Conservation (phyloP, 2,113 vertebrate genomes). For the Hyla sarda region DNA sequence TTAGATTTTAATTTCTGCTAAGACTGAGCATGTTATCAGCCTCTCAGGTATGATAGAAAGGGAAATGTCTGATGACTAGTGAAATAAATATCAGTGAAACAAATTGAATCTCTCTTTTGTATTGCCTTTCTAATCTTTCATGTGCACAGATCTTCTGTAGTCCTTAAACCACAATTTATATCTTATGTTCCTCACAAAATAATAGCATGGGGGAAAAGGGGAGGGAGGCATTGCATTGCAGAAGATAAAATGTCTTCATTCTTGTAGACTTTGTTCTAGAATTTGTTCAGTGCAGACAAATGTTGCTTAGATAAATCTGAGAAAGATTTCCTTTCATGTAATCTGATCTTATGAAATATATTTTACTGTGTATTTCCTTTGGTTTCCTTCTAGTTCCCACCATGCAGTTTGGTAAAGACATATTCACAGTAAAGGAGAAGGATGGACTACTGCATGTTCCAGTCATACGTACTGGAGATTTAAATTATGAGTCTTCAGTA, state of each 20-base stretch:
- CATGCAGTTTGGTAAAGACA: conserved; percentile 93
- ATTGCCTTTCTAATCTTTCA: no score
- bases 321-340: not conserved
- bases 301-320: not conserved
- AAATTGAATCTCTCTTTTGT: no score
- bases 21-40: no score
- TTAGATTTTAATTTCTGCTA: no score
- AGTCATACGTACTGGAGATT: conserved; percentile 84
- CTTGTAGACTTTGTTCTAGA: not conserved
- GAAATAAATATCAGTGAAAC: no score
- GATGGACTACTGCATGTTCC: conserved; percentile 82
- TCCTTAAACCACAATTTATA: not conserved
- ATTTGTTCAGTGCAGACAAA: not conserved
- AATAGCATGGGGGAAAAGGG: not conserved
- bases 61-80: no score
- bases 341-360: not conserved
- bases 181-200: not conserved
- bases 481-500: conserved; percentile 89
- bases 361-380: not conserved
- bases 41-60: no score
- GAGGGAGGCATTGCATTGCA: no score
- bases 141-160: not conserved
- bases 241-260: no score
- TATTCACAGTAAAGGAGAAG: conserved; percentile 84
- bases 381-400: conserved; percentile 81